A percentile compares a stretch with the other conserved stretches of the same genome.
These are phyloP conservation scores for Momotus momota DNA, from an alignment of 2,797 vertebrate genomes.

Conservation along the genomic window DNA sequence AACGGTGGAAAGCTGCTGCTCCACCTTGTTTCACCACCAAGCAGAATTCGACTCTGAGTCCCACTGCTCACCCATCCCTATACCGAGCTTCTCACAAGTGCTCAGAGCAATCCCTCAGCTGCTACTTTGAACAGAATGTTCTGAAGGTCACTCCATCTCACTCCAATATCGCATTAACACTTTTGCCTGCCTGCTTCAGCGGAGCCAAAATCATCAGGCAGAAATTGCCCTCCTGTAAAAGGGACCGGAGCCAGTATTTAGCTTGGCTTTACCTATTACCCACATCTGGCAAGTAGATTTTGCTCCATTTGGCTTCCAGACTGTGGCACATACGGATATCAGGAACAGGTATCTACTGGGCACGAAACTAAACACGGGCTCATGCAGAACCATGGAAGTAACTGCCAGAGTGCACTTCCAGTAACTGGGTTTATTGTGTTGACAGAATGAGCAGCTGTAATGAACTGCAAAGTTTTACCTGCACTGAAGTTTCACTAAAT, in stretches of 20 bases:
- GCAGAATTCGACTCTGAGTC: neutral
- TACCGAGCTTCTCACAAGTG: neutral
- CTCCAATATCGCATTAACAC: neutral
- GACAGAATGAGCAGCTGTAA: neutral
- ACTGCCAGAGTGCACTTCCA: neutral
- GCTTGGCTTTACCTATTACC: slow-evolving; percentile 36
- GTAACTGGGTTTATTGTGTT: neutral
- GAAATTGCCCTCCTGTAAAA: slow-evolving; percentile 14
- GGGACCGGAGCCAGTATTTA: slow-evolving; percentile 1
- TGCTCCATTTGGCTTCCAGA: slow-evolving; percentile 6
- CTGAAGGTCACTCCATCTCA: slow-evolving; percentile 1
- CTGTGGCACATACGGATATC: neutral
- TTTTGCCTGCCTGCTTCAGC: neutral
- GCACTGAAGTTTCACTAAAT: neutral
- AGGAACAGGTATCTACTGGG: neutral
- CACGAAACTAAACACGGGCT: neutral
- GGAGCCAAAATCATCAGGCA: slow-evolving; percentile 52
- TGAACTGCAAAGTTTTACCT: neutral
- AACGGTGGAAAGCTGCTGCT: neutral
- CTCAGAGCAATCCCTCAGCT: neutral
- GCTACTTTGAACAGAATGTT: slow-evolving; percentile 49
- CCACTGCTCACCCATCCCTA: neutral
- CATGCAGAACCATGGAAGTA: neutral
- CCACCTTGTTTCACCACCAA: neutral
- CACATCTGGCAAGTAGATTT: slow-evolving; percentile 12